phyloP scores from a whole-genome alignment of 1,140 invertebrate genomes.

The Drosophila kohkoa region DNA sequence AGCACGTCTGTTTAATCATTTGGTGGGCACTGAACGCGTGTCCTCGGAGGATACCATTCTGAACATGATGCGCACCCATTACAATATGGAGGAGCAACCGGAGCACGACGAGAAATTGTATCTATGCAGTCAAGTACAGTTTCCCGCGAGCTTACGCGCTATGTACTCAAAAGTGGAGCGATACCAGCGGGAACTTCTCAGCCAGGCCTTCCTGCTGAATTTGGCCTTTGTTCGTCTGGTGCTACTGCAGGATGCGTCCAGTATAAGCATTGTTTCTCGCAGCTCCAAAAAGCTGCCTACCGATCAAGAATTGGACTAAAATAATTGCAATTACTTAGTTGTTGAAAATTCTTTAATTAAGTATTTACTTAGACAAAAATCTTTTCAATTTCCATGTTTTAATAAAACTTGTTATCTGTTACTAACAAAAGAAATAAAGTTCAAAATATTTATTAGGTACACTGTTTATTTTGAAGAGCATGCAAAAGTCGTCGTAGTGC shows the following conservation, averaged over 20 bases:
- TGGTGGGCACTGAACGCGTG: conserved; percentile 76
- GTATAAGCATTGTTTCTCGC: conserved; percentile 56
- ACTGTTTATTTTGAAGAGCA: conserved; percentile 8
- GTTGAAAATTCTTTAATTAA: neutral
- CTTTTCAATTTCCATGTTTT: neutral
- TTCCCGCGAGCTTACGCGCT: conserved; percentile 49
- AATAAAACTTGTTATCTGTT: neutral
- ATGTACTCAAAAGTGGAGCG: conserved; percentile 61
- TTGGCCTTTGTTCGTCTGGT: conserved; percentile 76
- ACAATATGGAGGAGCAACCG: conserved; percentile 41
- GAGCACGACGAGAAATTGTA: neutral
- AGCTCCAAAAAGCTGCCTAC: conserved; percentile 36
- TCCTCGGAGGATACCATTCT: conserved; percentile 71
- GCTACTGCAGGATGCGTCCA: conserved; percentile 59
- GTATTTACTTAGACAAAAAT: neutral
- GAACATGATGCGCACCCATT: conserved; percentile 65
- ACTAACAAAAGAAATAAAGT: too few relatives aligned
- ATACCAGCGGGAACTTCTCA: conserved; percentile 72
- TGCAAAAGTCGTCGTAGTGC: neutral
- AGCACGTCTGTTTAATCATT: conserved; percentile 72
- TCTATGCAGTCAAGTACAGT: conserved; percentile 53
- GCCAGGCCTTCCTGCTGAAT: conserved; percentile 73
- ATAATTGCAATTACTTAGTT: neutral
- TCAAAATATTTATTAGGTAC: too few relatives aligned
- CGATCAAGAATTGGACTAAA: conserved; percentile 13